Evolutionary conservation across 2,888 invertebrate genomes (phyloP).

Genomic region (Tenthredo amoena): DNA sequence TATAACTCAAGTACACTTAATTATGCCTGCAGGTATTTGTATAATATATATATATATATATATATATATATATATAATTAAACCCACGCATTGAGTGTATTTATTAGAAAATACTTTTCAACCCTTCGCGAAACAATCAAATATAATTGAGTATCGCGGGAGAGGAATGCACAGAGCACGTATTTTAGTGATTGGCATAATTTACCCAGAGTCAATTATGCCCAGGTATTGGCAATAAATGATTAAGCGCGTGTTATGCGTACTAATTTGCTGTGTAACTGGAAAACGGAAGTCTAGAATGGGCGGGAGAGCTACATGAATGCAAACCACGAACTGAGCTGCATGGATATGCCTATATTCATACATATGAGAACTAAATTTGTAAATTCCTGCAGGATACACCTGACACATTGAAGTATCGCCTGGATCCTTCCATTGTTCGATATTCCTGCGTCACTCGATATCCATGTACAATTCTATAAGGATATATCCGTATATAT

Average conservation of each 20-base stretch:
- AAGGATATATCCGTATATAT: not conserved
- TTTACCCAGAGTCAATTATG: slow-evolving; percentile 39
- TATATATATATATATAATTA: not conserved
- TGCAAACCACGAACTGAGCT: not conserved
- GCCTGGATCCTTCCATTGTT: slow-evolving; percentile 8
- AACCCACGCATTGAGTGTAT: not conserved
- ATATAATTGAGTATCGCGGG: not conserved
- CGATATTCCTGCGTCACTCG: slow-evolving; percentile 26
- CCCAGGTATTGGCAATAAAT: slow-evolving; percentile 30
- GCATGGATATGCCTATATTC: not conserved
- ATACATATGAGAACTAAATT: slow-evolving; percentile 1
- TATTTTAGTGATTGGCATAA: slow-evolving; percentile 15
- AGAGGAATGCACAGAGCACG: not conserved
- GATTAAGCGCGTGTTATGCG: not conserved
- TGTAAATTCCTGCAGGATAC: slow-evolving; percentile 28
- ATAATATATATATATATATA: not conserved
- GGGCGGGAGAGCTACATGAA: not conserved
- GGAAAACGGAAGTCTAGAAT: slow-evolving; percentile 6
- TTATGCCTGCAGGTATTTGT: not conserved
- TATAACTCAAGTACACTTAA: not conserved
- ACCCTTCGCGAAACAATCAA: not conserved
- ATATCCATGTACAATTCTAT: not conserved
- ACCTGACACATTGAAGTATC: slow-evolving; percentile 29
- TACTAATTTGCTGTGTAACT: slow-evolving; percentile 14
- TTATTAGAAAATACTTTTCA: not conserved